Percentiles rank a stretch among this genome's conserved stretches.
These are phyloP conservation scores for Columba guinea DNA, from an alignment of 2,797 vertebrate genomes.

Conservation along the genomic window DNA sequence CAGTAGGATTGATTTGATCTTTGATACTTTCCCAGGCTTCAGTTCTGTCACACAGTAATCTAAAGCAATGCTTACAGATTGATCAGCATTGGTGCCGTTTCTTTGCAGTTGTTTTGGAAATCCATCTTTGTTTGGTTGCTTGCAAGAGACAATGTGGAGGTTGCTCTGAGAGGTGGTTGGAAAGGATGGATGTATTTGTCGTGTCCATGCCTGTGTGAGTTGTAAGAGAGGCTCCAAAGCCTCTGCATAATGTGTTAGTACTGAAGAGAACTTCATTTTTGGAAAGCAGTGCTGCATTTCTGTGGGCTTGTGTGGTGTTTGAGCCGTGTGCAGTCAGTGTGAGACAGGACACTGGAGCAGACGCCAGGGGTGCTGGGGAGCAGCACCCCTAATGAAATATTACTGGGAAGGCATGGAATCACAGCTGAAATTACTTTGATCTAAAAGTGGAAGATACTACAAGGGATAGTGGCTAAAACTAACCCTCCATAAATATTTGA, in stretches of 20 bases:
- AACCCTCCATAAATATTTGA: not conserved
- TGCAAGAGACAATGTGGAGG: not conserved
- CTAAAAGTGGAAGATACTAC: not conserved
- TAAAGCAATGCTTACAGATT: not conserved
- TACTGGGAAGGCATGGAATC: not conserved
- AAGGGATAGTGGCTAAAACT: not conserved
- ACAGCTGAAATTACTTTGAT: not conserved
- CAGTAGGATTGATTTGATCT: not conserved
- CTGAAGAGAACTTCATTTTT: accelerated
- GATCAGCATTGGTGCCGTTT: accelerated
- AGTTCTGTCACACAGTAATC: not conserved
- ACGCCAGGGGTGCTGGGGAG: not conserved
- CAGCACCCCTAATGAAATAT: not conserved
- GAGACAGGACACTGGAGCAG: not conserved
- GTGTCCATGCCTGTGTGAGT: accelerated
- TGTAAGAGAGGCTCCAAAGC: not conserved
- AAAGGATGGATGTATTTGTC: not conserved
- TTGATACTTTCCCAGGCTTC: not conserved
- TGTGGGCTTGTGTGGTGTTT: not conserved
- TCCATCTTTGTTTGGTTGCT: not conserved
- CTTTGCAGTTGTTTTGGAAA: not conserved
- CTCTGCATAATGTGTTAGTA: not conserved
- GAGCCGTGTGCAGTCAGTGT: not conserved
- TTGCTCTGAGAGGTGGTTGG: not conserved
- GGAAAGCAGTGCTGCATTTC: not conserved